phyloP scores from a whole-genome alignment of 2,797 vertebrate species.

The Manis pentadactyla region DNA sequence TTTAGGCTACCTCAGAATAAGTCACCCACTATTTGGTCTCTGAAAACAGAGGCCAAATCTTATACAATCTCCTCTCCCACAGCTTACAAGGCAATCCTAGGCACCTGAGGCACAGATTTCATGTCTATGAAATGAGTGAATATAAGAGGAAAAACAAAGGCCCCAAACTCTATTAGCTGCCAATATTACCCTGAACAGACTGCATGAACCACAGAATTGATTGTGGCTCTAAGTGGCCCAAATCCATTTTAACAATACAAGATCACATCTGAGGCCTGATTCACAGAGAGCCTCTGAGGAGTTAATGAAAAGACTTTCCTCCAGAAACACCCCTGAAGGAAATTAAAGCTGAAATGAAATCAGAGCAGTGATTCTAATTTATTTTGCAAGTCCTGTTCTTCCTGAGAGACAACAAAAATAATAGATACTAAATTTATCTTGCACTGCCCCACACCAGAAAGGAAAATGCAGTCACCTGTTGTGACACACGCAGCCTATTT shows the following conservation, averaged over 20 bases:
- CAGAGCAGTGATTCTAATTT: neutral
- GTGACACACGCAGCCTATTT: conserved; percentile 21
- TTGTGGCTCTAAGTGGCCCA: neutral
- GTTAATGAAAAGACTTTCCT: neutral
- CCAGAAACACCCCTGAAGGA: neutral
- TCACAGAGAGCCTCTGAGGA: neutral
- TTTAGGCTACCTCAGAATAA: neutral
- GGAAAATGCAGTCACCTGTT: conserved; percentile 47
- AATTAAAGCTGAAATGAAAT: neutral
- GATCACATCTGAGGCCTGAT: neutral
- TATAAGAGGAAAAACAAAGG: neutral
- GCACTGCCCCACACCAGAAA: neutral
- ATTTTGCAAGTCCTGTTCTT: conserved; percentile 29
- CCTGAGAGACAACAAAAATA: conserved; percentile 37
- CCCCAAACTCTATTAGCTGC: neutral
- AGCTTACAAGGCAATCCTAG: neutral
- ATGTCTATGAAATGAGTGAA: neutral
- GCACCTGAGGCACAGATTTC: neutral
- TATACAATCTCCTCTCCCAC: neutral
- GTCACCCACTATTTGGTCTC: neutral
- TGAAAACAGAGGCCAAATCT: neutral
- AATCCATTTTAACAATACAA: neutral
- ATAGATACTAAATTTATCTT: conserved; percentile 41
- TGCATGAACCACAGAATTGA: neutral
- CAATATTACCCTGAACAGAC: neutral